Evolutionary conservation across 2,797 vertebrate species (phyloP), one percentile per base, ranked within the genome.

Genomic region (Myoxocephalus aenaeus): DNA sequence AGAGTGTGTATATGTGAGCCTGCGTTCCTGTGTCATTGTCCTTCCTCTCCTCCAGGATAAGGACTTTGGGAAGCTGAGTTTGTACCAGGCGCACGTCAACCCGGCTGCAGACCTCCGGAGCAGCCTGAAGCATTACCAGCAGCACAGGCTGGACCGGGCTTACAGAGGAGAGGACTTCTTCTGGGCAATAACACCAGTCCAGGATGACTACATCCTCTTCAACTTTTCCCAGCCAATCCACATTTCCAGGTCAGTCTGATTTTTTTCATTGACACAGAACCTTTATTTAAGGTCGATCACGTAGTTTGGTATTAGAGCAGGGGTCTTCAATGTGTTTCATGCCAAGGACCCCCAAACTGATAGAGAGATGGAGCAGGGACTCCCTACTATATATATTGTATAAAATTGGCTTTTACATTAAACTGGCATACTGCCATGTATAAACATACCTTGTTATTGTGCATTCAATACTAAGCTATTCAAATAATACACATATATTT

Each of bases 151-250:
- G 87, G 89, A 93, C 22, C 88, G 91, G 7, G 78, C 94, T 42
- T 97, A 97, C 75, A 25, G 7, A 51, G 95, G 95, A 76, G 1
- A 83, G 46, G 90, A 95, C 64, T 96, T 82, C 74, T 95, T 97
- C 74, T 97, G 96, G 95, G 94, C 92, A 44, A 75, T 92, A 34
- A 90, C 95, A 27, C 96, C 95, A 5, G 5, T 81, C 59, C 63
- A 87, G 63, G 93, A 92, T 1, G 95, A 97, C 83, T 95, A 92
- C 72, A 85, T 96, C 66, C 85, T 92, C n/a, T 91, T 97, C 87
- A 89, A 7, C 7, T 97, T 97, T 87, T 22, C 67, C 61, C 84
- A 91, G 13, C 90, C 96, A 57, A 75, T 94, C 44, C 63, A 71
- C 76, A 65, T 96, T 40, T 88, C 93, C 36, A 90, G 94, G 97